phyloP scores from a whole-genome alignment of 64 coral and sea anemone genomes.

The Stylophora pistillata region DNA sequence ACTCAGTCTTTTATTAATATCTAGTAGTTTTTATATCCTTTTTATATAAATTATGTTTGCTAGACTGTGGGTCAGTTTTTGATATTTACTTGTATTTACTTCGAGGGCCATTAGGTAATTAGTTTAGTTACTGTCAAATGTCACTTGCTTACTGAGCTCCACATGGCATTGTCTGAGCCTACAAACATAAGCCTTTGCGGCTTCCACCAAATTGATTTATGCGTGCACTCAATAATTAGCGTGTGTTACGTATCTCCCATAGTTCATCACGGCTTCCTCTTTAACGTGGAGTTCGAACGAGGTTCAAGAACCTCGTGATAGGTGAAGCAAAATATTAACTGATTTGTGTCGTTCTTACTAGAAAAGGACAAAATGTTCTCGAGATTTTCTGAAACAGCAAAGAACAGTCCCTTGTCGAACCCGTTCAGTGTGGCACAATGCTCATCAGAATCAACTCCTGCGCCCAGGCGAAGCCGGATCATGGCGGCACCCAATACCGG shows the following conservation, averaged over 20 bases:
- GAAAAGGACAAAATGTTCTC: conserved; percentile 82
- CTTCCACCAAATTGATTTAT: not conserved
- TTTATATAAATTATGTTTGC: no score
- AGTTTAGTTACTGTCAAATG: no score
- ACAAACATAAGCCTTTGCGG: not conserved
- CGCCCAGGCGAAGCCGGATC: conserved; percentile 18
- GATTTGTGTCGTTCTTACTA: not conserved
- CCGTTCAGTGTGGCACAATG: conserved; percentile 79
- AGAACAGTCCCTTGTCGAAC: conserved; percentile 74
- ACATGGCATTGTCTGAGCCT: not conserved
- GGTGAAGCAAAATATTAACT: not conserved
- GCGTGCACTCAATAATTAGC: conserved; percentile 25
- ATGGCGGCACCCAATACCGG: conserved; percentile 62
- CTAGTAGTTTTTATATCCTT: no score
- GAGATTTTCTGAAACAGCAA: conserved; percentile 84
- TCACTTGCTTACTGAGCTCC: no score
- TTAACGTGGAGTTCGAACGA: conserved; percentile 34
- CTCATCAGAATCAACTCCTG: conserved; percentile 40
- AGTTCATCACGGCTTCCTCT: conserved; percentile 30
- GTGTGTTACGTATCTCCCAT: conserved; percentile 71
- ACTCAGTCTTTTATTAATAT: no score
- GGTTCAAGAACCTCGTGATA: conserved; percentile 20
- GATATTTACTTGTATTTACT: no score
- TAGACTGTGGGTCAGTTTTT: no score
- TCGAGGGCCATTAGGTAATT: no score